Base-by-base conservation (phyloP, 2,888 invertebrate species). In the Magallana nippona region DNA sequence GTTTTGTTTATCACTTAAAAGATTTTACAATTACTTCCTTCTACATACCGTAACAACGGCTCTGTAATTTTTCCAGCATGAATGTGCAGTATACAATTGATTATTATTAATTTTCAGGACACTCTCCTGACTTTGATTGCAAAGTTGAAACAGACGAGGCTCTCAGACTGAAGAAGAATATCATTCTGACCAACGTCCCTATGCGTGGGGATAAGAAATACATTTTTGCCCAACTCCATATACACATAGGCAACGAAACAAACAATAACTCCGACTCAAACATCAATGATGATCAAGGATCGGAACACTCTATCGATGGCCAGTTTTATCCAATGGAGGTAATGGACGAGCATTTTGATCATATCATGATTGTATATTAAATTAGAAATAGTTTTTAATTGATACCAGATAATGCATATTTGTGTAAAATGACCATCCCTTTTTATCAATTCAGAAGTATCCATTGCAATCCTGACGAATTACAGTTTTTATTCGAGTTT, bases 251-350 rank as follows among this genome's bases (percentile, higher is more conserved):
- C n/a, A 60, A 17, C 17, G 17, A 60, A 44, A 44, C 44, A 44
- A 44, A 17, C 5, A 10, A n/a, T 1, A 10, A 2, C n/a, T 60
- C 60, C 8, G n/a, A 17, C 1, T 60, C 60, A 60, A 60, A 60
- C 8, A 19, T 60, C n/a, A 60, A 60, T 19, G 32, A 71, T 32
- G 22, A 71, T 27, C 15, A 71, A 71, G 71, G 71, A 27, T 71
- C 71, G 32, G 71, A 71, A 71, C 71, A 71, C 15, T 22, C 22
- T 15, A 71, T 71, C 71, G 27, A 71, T 27, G 22, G 32, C 71
- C 22, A 27, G 32, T 71, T 71, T 32, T 71, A 27, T 27, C 71
- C 71, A 11, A 71, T 71, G 71, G 71, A 71, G 71, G 71, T 71
- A 71, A 8, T 5, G 10, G 10, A n/a, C 19, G 10, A 60, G 5